Evolutionary conservation across 2,113 vertebrate genomes (phyloP).

Genomic region (Porphyrio hochstetteri): DNA sequence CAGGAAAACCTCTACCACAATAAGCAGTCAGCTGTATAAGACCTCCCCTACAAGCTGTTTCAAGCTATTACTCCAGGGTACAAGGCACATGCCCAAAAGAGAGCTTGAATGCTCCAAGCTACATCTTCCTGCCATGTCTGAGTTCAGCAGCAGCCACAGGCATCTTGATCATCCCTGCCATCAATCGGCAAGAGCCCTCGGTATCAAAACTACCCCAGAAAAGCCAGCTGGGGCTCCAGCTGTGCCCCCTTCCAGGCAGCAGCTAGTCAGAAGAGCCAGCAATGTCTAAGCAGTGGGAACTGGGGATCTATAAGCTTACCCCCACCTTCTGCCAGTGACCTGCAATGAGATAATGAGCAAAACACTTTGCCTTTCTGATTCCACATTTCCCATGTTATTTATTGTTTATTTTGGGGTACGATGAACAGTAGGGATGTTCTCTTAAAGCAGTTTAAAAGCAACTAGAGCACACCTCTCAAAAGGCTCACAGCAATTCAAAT

Average conservation of each 20-base stretch:
- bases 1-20: not conserved
- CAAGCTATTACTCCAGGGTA: not conserved
- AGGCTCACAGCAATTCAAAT: not conserved
- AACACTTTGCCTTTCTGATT: not conserved
- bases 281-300: not conserved
- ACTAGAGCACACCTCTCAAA: not conserved
- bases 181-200: not conserved
- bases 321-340: not conserved
- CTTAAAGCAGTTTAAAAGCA: not conserved
- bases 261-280: not conserved
- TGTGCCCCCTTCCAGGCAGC: not conserved
- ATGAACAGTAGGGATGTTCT: not conserved
- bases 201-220: not conserved
- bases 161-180: not conserved
- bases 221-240: not conserved
- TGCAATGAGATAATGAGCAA: not conserved
- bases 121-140: not conserved
- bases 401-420: not conserved
- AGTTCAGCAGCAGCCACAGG: not conserved
- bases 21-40: not conserved
- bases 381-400: rapidly evolving
- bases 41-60: not conserved
- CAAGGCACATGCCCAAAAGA: not conserved
- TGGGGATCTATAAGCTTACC: not conserved
- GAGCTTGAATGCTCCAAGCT: not conserved